These are phyloP conservation scores for Heterodera carotae DNA, from an alignment of 1,140 invertebrate species.

Conservation along the genomic window DNA sequence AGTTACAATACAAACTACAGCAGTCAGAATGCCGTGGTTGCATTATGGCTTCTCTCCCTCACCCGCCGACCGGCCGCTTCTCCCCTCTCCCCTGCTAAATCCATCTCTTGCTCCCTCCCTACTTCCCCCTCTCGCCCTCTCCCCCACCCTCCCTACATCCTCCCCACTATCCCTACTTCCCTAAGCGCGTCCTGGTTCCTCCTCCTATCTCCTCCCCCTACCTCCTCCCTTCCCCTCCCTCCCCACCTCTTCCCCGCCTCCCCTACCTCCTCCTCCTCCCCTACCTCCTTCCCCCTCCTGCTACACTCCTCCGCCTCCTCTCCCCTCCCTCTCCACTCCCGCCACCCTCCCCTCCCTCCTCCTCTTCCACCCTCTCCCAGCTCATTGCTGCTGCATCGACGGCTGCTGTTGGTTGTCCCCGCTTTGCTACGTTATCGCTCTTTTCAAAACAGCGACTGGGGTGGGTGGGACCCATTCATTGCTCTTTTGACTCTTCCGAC, in stretches of 20 bases:
- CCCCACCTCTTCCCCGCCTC: background rate
- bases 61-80: too few species aligned
- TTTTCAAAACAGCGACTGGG: conserved; percentile 7
- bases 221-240: background rate
- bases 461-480: background rate
- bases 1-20: too few species aligned
- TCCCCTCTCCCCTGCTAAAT: too few species aligned
- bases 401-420: conserved; percentile 5
- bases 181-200: background rate
- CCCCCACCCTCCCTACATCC: background rate
- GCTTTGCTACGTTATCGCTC: conserved; percentile 1
- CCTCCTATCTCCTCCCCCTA: background rate
- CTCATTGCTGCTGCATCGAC: background rate
- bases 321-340: background rate
- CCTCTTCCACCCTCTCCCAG: too few species aligned
- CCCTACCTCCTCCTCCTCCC: background rate
- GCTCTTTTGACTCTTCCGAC: conserved; percentile 9
- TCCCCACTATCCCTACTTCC: background rate
- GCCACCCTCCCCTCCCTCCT: too few species aligned
- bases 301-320: too few species aligned
- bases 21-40: too few species aligned
- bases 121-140: background rate
- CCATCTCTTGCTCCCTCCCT: too few species aligned
- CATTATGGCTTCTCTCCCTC: too few species aligned
- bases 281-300: background rate